Percentiles rank a stretch among this genome's conserved stretches.
Conservation (phyloP, 64 coral and sea anemone species). For the Montipora cactus region DNA sequence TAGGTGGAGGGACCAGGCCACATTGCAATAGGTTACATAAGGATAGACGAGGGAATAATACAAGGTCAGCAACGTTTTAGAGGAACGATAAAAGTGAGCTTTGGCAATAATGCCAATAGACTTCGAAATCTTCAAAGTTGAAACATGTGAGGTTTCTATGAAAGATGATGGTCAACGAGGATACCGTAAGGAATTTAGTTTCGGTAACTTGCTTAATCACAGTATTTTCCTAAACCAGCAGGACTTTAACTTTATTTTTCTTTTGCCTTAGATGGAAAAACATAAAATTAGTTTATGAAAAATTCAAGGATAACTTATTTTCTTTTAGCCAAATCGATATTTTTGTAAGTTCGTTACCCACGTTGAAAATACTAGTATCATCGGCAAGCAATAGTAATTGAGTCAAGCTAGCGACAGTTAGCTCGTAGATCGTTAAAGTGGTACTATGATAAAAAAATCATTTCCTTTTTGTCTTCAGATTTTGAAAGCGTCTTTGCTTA, state of each 20-base stretch:
- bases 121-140: neutral
- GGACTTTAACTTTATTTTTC: neutral
- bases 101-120: too few relatives aligned
- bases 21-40: neutral
- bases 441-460: too few relatives aligned
- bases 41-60: slow-evolving; percentile 1
- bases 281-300: too few relatives aligned
- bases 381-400: neutral
- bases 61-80: neutral
- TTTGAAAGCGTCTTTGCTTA: too few relatives aligned
- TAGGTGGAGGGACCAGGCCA: neutral
- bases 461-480: too few relatives aligned
- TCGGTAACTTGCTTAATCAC: too few relatives aligned
- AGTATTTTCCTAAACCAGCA: neutral
- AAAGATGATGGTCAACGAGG: too few relatives aligned
- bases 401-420: slow-evolving; percentile 3
- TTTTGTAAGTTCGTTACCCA: neutral
- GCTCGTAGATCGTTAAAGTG: neutral
- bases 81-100: neutral
- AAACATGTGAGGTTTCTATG: neutral
- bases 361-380: neutral
- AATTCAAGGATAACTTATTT: too few relatives aligned
- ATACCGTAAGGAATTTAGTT: too few relatives aligned
- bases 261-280: neutral
- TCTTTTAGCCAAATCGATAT: too few relatives aligned